Conservation (phyloP, 2,797 vertebrate genomes). For the Astyanax mexicanus region DNA sequence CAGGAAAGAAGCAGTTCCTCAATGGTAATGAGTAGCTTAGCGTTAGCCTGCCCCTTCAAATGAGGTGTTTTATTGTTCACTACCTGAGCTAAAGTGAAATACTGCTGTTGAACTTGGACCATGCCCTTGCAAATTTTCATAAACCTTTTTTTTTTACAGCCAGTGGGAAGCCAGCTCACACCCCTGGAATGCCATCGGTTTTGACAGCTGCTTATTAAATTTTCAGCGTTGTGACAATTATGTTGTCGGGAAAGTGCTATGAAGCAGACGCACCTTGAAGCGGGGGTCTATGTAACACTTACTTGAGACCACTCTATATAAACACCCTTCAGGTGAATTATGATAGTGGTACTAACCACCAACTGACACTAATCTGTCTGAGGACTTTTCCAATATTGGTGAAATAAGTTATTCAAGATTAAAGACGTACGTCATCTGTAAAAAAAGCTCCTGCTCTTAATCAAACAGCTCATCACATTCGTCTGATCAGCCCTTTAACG, state of each 20-base stretch:
- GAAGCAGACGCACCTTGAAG: not conserved
- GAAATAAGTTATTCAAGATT: not conserved
- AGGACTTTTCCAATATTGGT: not conserved
- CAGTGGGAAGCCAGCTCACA: slow-evolving; percentile 22
- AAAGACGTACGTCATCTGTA: not conserved
- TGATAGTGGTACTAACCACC: slow-evolving; percentile 16
- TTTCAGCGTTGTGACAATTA: slow-evolving; percentile 7
- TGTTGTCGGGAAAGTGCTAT: not conserved
- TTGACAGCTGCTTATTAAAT: slow-evolving; percentile 40
- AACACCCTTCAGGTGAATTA: slow-evolving; percentile 26
- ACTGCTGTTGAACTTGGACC: slow-evolving; percentile 42
- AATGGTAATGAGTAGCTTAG: slow-evolving; percentile 52
- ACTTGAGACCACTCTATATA: slow-evolving; percentile 2
- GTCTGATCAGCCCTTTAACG: not conserved
- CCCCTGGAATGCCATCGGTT: slow-evolving; percentile 16
- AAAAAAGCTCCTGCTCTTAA: not conserved
- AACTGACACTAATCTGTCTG: not conserved
- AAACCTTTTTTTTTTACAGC: slow-evolving; percentile 3
- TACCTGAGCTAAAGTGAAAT: slow-evolving; percentile 28
- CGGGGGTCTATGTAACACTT: not conserved
- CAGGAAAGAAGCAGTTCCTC: slow-evolving; percentile 41
- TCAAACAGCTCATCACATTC: not conserved
- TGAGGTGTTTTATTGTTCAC: slow-evolving; percentile 52
- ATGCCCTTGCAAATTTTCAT: slow-evolving; percentile 13
- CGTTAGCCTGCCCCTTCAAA: slow-evolving; percentile 46